Evolutionary conservation across 2,888 invertebrate genomes (phyloP).

Genomic region (Hedya salicella): DNA sequence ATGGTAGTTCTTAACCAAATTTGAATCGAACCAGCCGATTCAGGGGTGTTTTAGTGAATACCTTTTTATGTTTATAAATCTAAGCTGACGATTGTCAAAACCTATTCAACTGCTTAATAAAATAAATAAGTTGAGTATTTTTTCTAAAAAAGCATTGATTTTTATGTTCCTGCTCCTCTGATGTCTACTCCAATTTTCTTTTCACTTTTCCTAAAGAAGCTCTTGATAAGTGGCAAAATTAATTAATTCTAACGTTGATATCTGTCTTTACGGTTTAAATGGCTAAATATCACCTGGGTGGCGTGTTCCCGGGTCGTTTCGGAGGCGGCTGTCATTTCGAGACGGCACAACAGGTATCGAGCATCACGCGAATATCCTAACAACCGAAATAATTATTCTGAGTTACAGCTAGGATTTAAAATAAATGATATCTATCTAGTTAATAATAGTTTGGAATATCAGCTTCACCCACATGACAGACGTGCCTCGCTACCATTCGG

Average conservation of each 20-base stretch:
- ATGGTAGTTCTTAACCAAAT: no score
- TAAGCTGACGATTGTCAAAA: no score
- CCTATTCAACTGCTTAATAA: no score
- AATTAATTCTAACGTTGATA: slow-evolving; percentile 32
- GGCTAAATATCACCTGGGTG: slow-evolving; percentile 35
- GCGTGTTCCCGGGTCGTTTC: slow-evolving; percentile 27
- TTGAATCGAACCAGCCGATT: no score
- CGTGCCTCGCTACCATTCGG: no score
- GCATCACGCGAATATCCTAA: slow-evolving; percentile 29
- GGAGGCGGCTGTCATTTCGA: slow-evolving; percentile 24
- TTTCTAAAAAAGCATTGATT: no score
- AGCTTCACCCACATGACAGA: no score
- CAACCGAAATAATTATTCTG: slow-evolving; percentile 21
- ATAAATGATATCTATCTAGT: not conserved
- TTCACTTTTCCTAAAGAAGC: not conserved
- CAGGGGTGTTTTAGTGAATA: no score
- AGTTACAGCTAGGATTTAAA: not conserved
- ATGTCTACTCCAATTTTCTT: not conserved
- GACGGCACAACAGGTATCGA: slow-evolving; percentile 34
- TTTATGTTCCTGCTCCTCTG: no score
- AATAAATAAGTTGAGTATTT: no score
- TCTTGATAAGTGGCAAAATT: slow-evolving; percentile 20
- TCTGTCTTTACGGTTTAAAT: slow-evolving; percentile 16
- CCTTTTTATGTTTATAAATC: no score
- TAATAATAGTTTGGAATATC: no score